A percentile compares a stretch with the other conserved stretches of the same genome.
Conservation (phyloP, 2,888 invertebrate species). For the Himalopsyche japonica region DNA sequence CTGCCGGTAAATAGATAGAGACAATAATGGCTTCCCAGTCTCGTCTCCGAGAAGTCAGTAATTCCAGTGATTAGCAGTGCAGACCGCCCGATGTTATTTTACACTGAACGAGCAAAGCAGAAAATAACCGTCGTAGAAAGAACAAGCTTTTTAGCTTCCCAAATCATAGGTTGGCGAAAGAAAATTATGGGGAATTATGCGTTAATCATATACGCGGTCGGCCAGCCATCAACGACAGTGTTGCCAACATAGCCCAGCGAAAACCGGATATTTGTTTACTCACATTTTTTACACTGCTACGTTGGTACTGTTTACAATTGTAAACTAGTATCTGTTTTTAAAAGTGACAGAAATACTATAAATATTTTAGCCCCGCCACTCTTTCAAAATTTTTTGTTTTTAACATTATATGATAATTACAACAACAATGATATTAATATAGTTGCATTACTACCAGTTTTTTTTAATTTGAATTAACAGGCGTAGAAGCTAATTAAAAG, state of each 20-base stretch:
- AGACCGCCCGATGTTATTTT: conserved; percentile 32
- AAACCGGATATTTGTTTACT: too few species aligned
- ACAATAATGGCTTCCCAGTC: conserved; percentile 8
- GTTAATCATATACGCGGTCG: conserved; percentile 31
- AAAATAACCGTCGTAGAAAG: conserved; percentile 39
- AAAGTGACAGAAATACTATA: too few species aligned
- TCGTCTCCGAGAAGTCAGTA: conserved; percentile 18
- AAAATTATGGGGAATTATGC: conserved; percentile 36
- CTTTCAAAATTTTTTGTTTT: too few species aligned
- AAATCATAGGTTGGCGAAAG: conserved; percentile 37
- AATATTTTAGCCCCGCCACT: too few species aligned
- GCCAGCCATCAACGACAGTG: conserved; percentile 9
- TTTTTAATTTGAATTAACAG: too few species aligned
- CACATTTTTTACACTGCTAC: too few species aligned
- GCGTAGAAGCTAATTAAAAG: too few species aligned
- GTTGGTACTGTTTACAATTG: too few species aligned
- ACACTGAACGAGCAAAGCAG: conserved; percentile 36
- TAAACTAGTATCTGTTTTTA: too few species aligned
- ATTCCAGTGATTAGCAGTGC: conserved; percentile 33
- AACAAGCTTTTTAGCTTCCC: conserved; percentile 39
- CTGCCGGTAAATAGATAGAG: not conserved
- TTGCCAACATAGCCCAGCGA: not conserved
- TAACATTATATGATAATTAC: too few species aligned
- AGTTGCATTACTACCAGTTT: too few species aligned
- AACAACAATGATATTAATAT: too few species aligned